These are phyloP conservation scores for Dryocosmus kuriphilus DNA, from an alignment of 2,888 invertebrate species.

Conservation along the genomic window DNA sequence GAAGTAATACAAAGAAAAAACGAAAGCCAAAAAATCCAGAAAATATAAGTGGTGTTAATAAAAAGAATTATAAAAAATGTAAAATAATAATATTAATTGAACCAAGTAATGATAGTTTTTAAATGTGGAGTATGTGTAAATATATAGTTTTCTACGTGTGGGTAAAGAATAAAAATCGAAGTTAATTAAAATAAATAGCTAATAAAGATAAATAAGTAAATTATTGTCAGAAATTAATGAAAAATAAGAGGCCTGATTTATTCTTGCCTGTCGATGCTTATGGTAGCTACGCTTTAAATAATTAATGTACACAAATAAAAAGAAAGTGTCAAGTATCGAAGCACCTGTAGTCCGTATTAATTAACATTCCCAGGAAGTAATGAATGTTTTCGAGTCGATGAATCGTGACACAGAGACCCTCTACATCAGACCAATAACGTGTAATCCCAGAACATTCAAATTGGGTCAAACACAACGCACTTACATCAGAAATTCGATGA, in stretches of 20 bases:
- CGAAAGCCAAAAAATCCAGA: background rate
- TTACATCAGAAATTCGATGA: background rate
- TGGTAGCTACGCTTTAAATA: background rate
- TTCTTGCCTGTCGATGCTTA: conserved; percentile 20
- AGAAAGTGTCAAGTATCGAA: background rate
- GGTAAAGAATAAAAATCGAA: background rate
- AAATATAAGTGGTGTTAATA: background rate
- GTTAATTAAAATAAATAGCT: background rate
- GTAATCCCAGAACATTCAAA: background rate
- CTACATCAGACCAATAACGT: background rate
- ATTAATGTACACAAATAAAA: background rate
- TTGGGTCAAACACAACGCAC: background rate
- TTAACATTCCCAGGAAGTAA: conserved; percentile 29
- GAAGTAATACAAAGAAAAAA: background rate
- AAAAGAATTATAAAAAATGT: background rate
- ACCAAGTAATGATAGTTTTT: background rate
- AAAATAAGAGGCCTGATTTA: background rate
- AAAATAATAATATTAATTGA: background rate
- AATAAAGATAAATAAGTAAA: background rate
- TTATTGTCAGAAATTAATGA: background rate
- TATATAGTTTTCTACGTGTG: background rate
- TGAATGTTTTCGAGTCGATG: conserved; percentile 10
- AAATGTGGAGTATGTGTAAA: background rate
- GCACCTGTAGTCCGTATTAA: conserved; percentile 39
- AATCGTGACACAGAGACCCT: conserved; percentile 7